Evolutionary conservation across 2,797 vertebrate genomes (phyloP).

Genomic region (Eupleurogrammus muticus): DNA sequence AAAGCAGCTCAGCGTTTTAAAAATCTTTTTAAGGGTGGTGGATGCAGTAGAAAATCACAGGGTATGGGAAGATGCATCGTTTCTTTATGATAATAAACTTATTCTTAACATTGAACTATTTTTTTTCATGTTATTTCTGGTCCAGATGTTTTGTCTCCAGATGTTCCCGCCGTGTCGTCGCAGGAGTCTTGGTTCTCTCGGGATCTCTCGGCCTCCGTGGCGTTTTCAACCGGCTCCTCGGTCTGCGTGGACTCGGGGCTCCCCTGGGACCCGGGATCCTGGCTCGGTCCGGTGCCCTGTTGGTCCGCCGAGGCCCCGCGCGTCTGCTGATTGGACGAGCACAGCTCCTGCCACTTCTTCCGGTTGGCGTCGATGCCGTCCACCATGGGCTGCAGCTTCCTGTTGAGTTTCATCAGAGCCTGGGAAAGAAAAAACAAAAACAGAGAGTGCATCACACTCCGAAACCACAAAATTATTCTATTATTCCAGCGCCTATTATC

Average conservation of each 20-base stretch:
- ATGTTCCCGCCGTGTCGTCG: constrained; percentile 31
- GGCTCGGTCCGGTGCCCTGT: constrained; percentile 49
- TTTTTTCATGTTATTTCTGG: constrained; percentile 45
- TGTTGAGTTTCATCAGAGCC: constrained; percentile 83
- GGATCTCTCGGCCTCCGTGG: no score
- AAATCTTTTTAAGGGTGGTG: constrained; percentile 20
- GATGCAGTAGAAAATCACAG: constrained; percentile 43
- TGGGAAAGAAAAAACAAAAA: constrained; percentile 50
- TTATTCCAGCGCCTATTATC: background rate
- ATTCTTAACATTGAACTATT: constrained; percentile 2
- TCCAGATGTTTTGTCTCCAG: constrained; percentile 24
- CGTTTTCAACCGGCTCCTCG: constrained; percentile 19
- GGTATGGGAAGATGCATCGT: constrained; percentile 5
- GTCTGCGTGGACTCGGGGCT: constrained; percentile 26
- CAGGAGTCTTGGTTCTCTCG: constrained; percentile 34
- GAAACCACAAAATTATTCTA: background rate
- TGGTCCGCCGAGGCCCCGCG: constrained; percentile 49
- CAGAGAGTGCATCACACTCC: background rate
- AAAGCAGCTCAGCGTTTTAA: constrained; percentile 30
- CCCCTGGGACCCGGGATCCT: constrained; percentile 33
- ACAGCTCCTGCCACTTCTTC: constrained; percentile 85
- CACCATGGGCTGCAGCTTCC: constrained; percentile 85
- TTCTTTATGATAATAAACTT: constrained; percentile 9
- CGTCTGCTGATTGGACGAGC: constrained; percentile 74
- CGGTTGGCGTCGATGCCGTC: constrained; percentile 84